phyloP scores from a whole-genome alignment of 2,888 invertebrate genomes.

The Eristalinus aeneus region DNA sequence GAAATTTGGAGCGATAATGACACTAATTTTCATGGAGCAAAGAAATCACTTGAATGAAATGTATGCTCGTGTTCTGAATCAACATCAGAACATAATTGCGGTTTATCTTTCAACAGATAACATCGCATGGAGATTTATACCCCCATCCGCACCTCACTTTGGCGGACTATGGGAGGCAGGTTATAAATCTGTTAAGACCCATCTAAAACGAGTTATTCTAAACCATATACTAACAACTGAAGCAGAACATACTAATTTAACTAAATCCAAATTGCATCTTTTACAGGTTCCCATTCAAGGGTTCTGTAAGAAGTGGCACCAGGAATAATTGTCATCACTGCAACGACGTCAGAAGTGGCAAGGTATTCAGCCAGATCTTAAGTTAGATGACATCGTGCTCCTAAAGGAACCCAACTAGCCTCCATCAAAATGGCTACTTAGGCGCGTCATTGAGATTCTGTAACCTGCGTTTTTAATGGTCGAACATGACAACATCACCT shows the following conservation, averaged over 20 bases:
- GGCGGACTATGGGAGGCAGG: constrained; percentile 36
- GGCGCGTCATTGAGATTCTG: too few species aligned
- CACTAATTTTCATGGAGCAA: constrained; percentile 15
- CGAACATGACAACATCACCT: not conserved
- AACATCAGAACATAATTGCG: too few species aligned
- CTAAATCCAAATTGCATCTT: not conserved
- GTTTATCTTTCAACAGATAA: constrained; percentile 4
- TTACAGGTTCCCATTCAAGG: constrained; percentile 29
- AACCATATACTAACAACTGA: not conserved
- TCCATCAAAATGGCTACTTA: too few species aligned
- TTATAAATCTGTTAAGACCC: constrained; percentile 20
- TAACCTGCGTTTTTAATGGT: too few species aligned
- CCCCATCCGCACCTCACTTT: constrained; percentile 10
- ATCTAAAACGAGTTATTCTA: constrained; percentile 40
- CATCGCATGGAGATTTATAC: constrained; percentile 5
- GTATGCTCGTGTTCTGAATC: not conserved
- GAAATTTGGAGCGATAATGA: constrained; percentile 22
- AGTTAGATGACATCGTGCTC: too few species aligned
- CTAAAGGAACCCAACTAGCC: too few species aligned
- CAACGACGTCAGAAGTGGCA: too few species aligned
- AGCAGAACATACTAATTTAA: not conserved
- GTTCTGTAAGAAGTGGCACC: constrained; percentile 64
- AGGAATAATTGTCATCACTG: too few species aligned
- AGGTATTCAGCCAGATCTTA: too few species aligned
- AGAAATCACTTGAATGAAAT: not conserved